phyloP scores from a whole-genome alignment of 2,797 vertebrate genomes.

The Antennarius maculatus region DNA sequence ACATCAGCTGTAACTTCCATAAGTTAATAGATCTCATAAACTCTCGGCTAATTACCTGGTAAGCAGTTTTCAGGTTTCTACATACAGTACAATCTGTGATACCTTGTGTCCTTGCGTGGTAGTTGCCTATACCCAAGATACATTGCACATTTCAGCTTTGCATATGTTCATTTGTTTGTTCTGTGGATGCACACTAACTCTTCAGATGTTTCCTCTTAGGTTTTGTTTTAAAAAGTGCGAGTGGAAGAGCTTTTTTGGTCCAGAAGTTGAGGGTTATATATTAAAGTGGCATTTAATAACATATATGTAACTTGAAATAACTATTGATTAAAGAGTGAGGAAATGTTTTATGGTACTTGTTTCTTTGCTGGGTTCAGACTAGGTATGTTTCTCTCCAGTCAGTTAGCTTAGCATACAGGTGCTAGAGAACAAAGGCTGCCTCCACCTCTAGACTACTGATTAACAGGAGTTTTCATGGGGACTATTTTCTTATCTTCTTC shows the following conservation, averaged over 20 bases:
- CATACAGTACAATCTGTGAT: conserved; percentile 69
- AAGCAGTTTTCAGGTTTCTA: conserved; percentile 56
- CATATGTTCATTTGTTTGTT: conserved; percentile 69
- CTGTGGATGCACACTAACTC: conserved; percentile 75
- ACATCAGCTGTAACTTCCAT: conserved; percentile 56
- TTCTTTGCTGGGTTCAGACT: too few relatives aligned
- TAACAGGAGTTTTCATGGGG: too few relatives aligned
- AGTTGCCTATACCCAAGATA: conserved; percentile 73
- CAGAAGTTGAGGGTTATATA: conserved; percentile 71
- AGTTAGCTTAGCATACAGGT: too few relatives aligned
- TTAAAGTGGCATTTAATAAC: conserved; percentile 79
- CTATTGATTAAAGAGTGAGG: conserved; percentile 72
- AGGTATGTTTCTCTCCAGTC: too few relatives aligned
- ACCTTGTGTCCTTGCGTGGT: conserved; percentile 74
- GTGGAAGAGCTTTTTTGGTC: conserved; percentile 52
- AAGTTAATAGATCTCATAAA: conserved; percentile 52
- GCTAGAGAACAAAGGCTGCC: too few relatives aligned
- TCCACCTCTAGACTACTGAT: too few relatives aligned
- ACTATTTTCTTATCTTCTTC: too few relatives aligned
- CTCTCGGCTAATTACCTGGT: conserved; percentile 48
- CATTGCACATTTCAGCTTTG: conserved; percentile 75
- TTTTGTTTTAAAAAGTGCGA: conserved; percentile 70
- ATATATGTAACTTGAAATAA: conserved; percentile 79
- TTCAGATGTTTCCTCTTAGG: conserved; percentile 64
- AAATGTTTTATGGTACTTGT: conserved; percentile 28